phyloP scores from a whole-genome alignment of 2,113 vertebrate species.

The Alethe castanea region DNA sequence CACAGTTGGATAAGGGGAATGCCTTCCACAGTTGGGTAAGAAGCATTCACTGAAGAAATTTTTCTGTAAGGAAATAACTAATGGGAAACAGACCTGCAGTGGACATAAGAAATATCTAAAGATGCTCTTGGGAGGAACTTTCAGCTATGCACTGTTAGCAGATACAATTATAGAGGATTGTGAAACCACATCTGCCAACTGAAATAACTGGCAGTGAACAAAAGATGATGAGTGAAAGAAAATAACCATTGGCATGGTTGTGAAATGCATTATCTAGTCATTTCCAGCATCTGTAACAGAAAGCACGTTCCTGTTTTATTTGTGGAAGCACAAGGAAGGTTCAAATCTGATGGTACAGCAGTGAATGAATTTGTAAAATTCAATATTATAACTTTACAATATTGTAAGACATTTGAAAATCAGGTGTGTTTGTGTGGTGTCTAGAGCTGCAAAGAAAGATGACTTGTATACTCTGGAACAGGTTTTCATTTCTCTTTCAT shows the following conservation, averaged over 20 bases:
- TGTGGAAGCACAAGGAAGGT: neutral
- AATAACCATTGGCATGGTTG: conserved; percentile 55
- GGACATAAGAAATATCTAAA: conserved; percentile 46
- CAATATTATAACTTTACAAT: neutral
- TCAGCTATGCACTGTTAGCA: conserved; percentile 20
- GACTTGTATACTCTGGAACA: neutral
- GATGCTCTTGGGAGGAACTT: conserved; percentile 45
- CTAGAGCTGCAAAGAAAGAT: neutral
- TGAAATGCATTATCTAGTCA: conserved; percentile 49
- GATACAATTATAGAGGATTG: conserved; percentile 53
- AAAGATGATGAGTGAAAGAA: conserved; percentile 59
- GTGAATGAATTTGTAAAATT: neutral
- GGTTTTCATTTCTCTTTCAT: neutral
- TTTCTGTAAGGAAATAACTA: conserved; percentile 52
- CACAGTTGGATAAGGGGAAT: neutral
- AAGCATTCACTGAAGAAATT: conserved; percentile 44
- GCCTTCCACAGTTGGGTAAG: conserved; percentile 23
- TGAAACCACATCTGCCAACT: conserved; percentile 59
- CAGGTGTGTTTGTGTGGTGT: neutral
- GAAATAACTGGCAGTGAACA: conserved; percentile 62
- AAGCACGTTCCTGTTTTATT: conserved; percentile 13
- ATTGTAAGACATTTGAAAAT: neutral
- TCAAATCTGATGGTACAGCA: neutral
- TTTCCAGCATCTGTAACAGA: conserved; percentile 38
- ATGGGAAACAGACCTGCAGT: conserved; percentile 45